A percentile compares a stretch with the other conserved stretches of the same genome.
Evolutionary conservation across 2,113 vertebrate species (phyloP).

Genomic region (Collichthys lucidus): DNA sequence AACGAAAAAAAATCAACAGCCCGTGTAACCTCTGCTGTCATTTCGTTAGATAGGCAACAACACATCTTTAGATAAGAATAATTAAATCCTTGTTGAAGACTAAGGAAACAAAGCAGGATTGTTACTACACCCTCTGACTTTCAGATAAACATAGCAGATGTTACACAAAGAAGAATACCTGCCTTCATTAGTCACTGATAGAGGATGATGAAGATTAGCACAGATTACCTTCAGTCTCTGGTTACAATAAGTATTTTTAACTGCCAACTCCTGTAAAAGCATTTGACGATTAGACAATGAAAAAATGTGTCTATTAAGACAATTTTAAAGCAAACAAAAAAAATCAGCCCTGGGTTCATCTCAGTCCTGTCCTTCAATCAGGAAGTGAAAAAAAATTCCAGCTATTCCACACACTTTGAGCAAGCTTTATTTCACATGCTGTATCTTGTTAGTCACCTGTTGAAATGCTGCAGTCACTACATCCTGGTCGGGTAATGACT

Average conservation of each 20-base stretch:
- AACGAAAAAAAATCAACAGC: not conserved
- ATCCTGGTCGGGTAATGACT: not conserved
- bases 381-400: not conserved
- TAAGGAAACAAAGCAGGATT: not conserved
- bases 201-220: not conserved
- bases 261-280: not conserved
- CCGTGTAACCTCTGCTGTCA: not conserved
- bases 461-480: not conserved
- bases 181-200: not conserved
- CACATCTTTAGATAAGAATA: not conserved
- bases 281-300: not conserved
- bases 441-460: conserved; percentile 11
- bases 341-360: not conserved
- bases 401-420: not conserved
- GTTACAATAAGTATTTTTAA: not conserved
- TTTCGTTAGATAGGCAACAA: not conserved
- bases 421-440: not conserved
- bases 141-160: too few species aligned
- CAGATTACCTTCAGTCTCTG: not conserved
- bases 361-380: too few species aligned
- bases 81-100: not conserved
- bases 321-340: not conserved
- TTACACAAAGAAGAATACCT: not conserved
- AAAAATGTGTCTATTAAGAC: too few species aligned
- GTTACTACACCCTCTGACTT: too few species aligned